Evolutionary conservation across 1,140 invertebrate genomes (phyloP).

Genomic region (Drosophila sulfurigaster): DNA sequence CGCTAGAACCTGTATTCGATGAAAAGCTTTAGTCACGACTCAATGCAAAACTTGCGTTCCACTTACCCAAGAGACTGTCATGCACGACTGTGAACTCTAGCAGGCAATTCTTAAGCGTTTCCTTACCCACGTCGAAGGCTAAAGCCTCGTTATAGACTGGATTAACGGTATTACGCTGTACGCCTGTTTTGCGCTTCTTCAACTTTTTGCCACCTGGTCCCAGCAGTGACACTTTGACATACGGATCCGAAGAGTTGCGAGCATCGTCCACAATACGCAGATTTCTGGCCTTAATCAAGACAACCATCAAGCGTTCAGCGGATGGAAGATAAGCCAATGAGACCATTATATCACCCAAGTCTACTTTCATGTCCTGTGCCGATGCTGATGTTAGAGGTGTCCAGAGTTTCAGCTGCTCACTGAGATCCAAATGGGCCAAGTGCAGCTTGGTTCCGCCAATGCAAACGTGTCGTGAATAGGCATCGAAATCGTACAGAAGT

Average conservation of each 20-base stretch:
- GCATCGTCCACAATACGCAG: slow-evolving; percentile 86
- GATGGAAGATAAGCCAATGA: slow-evolving; percentile 88
- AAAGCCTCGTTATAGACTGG: slow-evolving; percentile 95
- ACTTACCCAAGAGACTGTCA: slow-evolving; percentile 85
- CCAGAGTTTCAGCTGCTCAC: slow-evolving; percentile 85
- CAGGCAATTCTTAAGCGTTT: slow-evolving; percentile 86
- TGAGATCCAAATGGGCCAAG: slow-evolving; percentile 85
- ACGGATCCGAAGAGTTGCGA: slow-evolving; percentile 89
- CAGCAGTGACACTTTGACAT: slow-evolving; percentile 93
- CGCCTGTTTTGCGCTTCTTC: slow-evolving; percentile 96
- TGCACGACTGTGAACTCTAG: slow-evolving; percentile 87
- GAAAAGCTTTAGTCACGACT: slow-evolving; percentile 1
- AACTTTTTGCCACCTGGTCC: slow-evolving; percentile 91
- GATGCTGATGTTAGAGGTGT: slow-evolving; percentile 85
- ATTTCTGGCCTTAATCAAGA: slow-evolving; percentile 89
- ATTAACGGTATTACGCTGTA: slow-evolving; percentile 93
- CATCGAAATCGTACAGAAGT: slow-evolving; percentile 89
- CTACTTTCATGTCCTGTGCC: slow-evolving; percentile 85
- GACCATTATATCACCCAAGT: slow-evolving; percentile 89
- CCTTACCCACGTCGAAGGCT: slow-evolving; percentile 91
- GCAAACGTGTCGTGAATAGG: slow-evolving; percentile 88
- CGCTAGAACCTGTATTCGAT: slow-evolving; percentile 80
- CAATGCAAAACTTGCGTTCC: background rate
- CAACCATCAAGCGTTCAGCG: slow-evolving; percentile 89
- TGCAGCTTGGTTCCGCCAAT: slow-evolving; percentile 87